Base-by-base conservation (phyloP, 2,888 invertebrate species). In the Andricus curvator region DNA sequence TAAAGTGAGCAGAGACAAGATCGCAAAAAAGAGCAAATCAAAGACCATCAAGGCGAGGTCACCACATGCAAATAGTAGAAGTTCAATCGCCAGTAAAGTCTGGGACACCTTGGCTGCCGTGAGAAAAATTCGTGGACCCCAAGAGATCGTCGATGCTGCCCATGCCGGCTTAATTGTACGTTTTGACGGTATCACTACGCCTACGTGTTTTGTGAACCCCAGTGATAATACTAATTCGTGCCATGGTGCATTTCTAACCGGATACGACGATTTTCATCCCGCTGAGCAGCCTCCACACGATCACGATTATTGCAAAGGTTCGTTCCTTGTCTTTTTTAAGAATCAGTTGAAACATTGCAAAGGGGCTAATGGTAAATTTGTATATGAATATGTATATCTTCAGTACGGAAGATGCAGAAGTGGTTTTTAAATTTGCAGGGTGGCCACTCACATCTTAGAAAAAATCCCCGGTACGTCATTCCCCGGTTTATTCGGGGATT, bases 41-140 rank as follows among this genome's bases (percentile, higher is more conserved):
- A 88, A 88, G 66, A 77, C 81, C 37, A 62, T 83, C 62, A 87
- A 88, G 78, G 79, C 85, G 79, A 84, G 86, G 78, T 77, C 83
- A 76, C 78, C 78, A 74, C 74, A 44, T 79, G 80, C 56, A 41
- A 81, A 37, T 56, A 81, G 22, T 37, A 85, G 86, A 70, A 85
- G 83, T 60, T 85, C 89, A 33, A 88, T 91, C 2, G 90, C 90
- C 44, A 86, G 88, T 20, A 89, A 88, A 81, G 90, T 91, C 70
- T 90, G 90, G 91, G 90, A 89, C 51, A 90, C 89, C 17, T 84
- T 90, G 17, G 86, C 87, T 33, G 88, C 89, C 6, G 90, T 89
- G 37, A 87, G 88, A 80, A 88, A 85, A 51, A 86, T 77, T 25
- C 88, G 88, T 6, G 87, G 84, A 41, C 85, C 86, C 56, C 84